These are phyloP conservation scores for Silvanus unidentatus DNA, from an alignment of 2,888 invertebrate genomes.

Conservation along the genomic window DNA sequence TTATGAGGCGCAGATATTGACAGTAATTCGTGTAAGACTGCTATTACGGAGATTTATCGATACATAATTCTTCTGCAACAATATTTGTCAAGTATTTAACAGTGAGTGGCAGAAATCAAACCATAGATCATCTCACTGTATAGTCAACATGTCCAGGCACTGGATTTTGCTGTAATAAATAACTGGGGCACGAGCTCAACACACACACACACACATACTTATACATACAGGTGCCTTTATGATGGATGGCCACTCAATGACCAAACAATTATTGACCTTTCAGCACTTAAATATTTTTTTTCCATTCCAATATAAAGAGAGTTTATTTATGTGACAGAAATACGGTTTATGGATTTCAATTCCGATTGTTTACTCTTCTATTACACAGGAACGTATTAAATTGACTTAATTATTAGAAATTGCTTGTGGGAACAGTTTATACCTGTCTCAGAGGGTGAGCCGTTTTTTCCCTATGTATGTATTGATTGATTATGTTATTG, in stretches of 20 bases:
- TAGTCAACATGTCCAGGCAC: slow-evolving; percentile 42
- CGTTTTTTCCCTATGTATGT: too few species aligned
- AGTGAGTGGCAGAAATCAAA: slow-evolving; percentile 42
- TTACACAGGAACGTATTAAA: too few species aligned
- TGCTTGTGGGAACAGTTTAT: too few species aligned
- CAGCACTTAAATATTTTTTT: slow-evolving; percentile 20
- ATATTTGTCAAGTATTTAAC: slow-evolving; percentile 44
- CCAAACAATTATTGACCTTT: slow-evolving; percentile 42
- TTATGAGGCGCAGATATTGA: slow-evolving; percentile 42
- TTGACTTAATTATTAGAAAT: too few species aligned
- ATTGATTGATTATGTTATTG: too few species aligned
- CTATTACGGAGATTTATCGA: slow-evolving; percentile 45
- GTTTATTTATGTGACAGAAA: slow-evolving; percentile 8
- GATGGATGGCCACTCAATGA: slow-evolving; percentile 42
- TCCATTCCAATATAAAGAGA: background rate
- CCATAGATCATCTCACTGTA: slow-evolving; percentile 41
- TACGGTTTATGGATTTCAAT: too few species aligned
- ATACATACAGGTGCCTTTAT: slow-evolving; percentile 40
- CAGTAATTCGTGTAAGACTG: slow-evolving; percentile 43
- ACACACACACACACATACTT: slow-evolving; percentile 2
- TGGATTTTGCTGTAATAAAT: slow-evolving; percentile 40
- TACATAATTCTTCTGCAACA: slow-evolving; percentile 45
- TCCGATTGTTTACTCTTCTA: too few species aligned
- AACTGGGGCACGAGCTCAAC: slow-evolving; percentile 33
- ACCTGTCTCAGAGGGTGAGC: too few species aligned